These are phyloP conservation scores for Siniperca scherzeri DNA, from an alignment of 2,797 vertebrate genomes.

Conservation along the genomic window DNA sequence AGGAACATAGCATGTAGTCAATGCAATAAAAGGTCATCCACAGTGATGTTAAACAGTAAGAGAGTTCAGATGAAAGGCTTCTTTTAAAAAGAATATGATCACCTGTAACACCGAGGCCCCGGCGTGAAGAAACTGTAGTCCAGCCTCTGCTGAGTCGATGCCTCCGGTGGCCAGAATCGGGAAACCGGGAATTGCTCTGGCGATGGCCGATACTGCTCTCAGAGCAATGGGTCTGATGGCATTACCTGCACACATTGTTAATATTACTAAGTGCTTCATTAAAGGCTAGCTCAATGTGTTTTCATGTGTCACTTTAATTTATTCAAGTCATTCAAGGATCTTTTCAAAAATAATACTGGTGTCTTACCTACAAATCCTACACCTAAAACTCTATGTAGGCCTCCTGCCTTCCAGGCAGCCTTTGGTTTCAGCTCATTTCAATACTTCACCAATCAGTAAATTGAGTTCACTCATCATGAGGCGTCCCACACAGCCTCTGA, in stretches of 20 bases:
- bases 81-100: slow-evolving; percentile 30
- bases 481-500: too few relatives aligned
- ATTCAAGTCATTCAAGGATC: not conserved
- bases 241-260: slow-evolving; percentile 84
- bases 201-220: slow-evolving; percentile 91
- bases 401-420: not conserved
- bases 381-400: not conserved
- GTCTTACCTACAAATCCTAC: not conserved
- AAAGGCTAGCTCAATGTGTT: not conserved
- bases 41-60: not conserved
- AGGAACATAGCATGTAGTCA: too few relatives aligned
- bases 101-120: slow-evolving; percentile 95
- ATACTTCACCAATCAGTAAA: not conserved
- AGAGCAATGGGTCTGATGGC: slow-evolving; percentile 94
- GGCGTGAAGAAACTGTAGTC: slow-evolving; percentile 93
- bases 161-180: slow-evolving; percentile 94
- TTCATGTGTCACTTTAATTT: not conserved
- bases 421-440: not conserved
- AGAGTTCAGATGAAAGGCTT: not conserved
- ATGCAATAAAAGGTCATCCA: too few relatives aligned
- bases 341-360: not conserved
- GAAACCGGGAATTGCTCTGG: slow-evolving; percentile 89
- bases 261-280: not conserved
- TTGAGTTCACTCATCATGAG: too few relatives aligned
- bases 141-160: slow-evolving; percentile 95